Evolutionary conservation across 2,888 invertebrate genomes (phyloP).

Genomic region (Lathronympha strigana): DNA sequence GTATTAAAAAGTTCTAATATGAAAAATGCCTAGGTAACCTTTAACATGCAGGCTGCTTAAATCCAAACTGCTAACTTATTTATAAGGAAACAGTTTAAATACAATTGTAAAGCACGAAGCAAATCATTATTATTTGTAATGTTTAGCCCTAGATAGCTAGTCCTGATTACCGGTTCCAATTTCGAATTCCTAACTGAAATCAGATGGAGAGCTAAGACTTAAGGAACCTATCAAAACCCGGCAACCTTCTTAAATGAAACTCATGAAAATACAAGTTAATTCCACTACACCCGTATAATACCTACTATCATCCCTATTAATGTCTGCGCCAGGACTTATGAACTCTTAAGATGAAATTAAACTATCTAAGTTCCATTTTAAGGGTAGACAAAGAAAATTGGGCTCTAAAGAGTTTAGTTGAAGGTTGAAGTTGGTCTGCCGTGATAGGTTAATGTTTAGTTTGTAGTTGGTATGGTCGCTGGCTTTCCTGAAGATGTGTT

Average conservation of each 20-base stretch:
- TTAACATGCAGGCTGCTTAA: too few species aligned
- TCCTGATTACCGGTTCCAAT: too few species aligned
- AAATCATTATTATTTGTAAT: too few species aligned
- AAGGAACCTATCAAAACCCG: too few species aligned
- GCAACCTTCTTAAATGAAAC: slow-evolving; percentile 18
- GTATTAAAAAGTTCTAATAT: too few species aligned
- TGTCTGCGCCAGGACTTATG: slow-evolving; percentile 30
- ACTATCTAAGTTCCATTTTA: slow-evolving; percentile 38
- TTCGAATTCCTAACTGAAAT: too few species aligned
- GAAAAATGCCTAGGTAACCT: too few species aligned
- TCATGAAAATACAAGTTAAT: slow-evolving; percentile 29
- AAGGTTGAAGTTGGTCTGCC: neutral
- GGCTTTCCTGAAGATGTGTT: slow-evolving; percentile 13
- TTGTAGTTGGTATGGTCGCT: neutral
- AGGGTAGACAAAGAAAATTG: neutral
- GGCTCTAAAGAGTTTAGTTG: neutral
- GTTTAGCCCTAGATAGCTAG: too few species aligned
- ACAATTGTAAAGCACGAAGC: too few species aligned
- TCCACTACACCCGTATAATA: slow-evolving; percentile 24
- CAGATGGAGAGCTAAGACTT: too few species aligned
- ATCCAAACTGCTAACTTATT: too few species aligned
- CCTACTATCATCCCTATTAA: slow-evolving; percentile 30
- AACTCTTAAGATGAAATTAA: slow-evolving; percentile 39
- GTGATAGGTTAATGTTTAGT: neutral
- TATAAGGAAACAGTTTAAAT: too few species aligned